Evolutionary conservation across 1,140 invertebrate species (phyloP), one percentile per base, ranked within the genome.

Genomic region (Goniozus legneri): DNA sequence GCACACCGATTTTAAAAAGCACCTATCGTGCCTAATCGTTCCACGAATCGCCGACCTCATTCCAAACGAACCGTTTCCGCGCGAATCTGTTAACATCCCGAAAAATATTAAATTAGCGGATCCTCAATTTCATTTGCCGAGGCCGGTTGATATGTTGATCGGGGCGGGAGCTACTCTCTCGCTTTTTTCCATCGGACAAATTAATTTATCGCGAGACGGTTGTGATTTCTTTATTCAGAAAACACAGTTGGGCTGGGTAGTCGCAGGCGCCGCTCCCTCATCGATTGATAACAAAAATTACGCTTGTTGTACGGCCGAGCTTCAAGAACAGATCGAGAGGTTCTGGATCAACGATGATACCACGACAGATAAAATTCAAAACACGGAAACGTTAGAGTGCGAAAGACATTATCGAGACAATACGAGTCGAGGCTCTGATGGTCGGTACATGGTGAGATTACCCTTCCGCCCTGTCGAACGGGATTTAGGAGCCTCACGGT

Each of bases 81-180:
- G 31, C 1, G 8, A 39, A 3, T 19, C 30, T 2, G 7, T 47
- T 2, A 19, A 35, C 22, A 15, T 39, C 8, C 45, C 45, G 0
- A 3, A 2, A 2, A 24, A 38, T 24, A 2, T 42, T 4, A 37
- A 32, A 24, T 13, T 50, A 8, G 47, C 47, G 3, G 47, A 50
- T 22, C 30, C 47, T 1, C 3, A 39, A 1, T 50, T 50, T 15
- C 41, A 50, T 27, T 3, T 10, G 0, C 41, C 41, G 1, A 14
- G 15, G 6, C 18, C 19, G 1, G 21, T 49, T 0, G 41, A 50
- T 10, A 0, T 50, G 8, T 19, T 44, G 1, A 16, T 44, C 0
- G 27, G 47, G 2, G 0, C 41, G 1, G 40, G 47, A n/a, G n/a
- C 32, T 3, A 18, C 47, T 8, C 10, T 50, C 4, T 44, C 47